Evolutionary conservation across 2,888 invertebrate genomes (phyloP), one percentile per base, ranked within the genome.

Genomic region (Seira ritae): DNA sequence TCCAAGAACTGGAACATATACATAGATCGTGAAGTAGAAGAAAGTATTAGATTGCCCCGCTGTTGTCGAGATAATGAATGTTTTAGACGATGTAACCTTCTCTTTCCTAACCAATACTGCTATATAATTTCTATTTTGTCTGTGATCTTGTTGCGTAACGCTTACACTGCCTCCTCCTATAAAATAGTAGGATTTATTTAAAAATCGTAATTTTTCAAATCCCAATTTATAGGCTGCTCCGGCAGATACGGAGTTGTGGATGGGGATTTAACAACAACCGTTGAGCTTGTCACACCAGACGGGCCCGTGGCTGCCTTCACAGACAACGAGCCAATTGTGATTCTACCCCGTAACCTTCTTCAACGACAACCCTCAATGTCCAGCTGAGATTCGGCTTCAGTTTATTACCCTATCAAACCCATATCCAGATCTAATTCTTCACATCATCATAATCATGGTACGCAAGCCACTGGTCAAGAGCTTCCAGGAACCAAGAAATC

Each of bases 271-370:
- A 76, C 84, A 31, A 84, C 84, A 4, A 84, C 84, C 0, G 80
- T 84, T 24, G 84, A 84, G 46, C 80, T 84, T 50, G 84, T 84
- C 80, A 84, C 84, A 17, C 84, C 84, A 55, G 84, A 84, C 76
- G 80, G 84, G 60, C 80, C 80, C 65, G 75, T 75, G 75, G 75
- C 80, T 75, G 80, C 80, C 70, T 81, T 81, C 65, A 81, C 75
- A 65, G 80, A 81, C 8, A 75, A 81, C 69, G 80, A 81, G 23
- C 75, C 75, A 10, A 60, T 81, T 55, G 80, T 81, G 2, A 75
- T 81, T 70, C 75, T 81, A 24, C 80, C 80, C 22, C 80, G 80
- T 50, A 81, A 81, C 42, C 80, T 80, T 31, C 50, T 80, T 20
- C 80, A 80, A 68, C 73, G 80, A 42, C 74, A 80, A 60, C 60